Conservation (phyloP, 2,888 invertebrate genomes). For the Linhomoeus sp. region DNA sequence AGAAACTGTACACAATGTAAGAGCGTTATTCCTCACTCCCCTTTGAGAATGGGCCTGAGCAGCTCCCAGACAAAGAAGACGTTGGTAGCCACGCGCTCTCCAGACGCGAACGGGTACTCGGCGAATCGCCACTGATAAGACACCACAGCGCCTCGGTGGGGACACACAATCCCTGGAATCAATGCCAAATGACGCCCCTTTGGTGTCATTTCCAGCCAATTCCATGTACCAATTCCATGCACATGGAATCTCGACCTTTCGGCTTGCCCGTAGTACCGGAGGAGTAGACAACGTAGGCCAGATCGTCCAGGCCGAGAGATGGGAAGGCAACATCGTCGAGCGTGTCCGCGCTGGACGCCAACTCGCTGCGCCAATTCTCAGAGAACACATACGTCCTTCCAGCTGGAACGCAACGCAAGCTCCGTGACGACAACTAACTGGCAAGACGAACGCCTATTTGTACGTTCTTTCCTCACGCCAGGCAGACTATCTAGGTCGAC, state of each 20-base stretch:
- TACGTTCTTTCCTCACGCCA: too few relatives aligned
- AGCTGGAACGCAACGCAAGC: too few relatives aligned
- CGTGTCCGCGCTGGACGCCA: neutral
- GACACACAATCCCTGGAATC: slow-evolving; percentile 28
- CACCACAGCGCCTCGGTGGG: slow-evolving; percentile 31
- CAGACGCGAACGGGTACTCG: slow-evolving; percentile 24
- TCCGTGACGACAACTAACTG: too few relatives aligned
- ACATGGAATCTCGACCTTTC: slow-evolving; percentile 24
- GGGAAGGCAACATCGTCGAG: neutral
- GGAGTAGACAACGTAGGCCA: slow-evolving; percentile 32
- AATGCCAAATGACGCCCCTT: neutral
- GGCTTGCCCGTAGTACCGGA: slow-evolving; percentile 34
- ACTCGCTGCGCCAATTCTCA: too few relatives aligned
- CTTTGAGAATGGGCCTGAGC: slow-evolving; percentile 30
- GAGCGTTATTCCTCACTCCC: too few relatives aligned
- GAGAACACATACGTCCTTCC: too few relatives aligned
- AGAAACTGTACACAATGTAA: neutral
- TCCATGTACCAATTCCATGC: neutral
- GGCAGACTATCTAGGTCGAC: too few relatives aligned
- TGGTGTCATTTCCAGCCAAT: neutral
- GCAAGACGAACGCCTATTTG: too few relatives aligned
- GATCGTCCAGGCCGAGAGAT: slow-evolving; percentile 18
- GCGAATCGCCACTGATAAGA: slow-evolving; percentile 30
- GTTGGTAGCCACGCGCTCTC: slow-evolving; percentile 31
- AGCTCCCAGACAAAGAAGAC: slow-evolving; percentile 34